A percentile compares a stretch with the other conserved stretches of the same genome.
These are phyloP conservation scores for Metaphire vulgaris DNA, from an alignment of 1,140 invertebrate genomes.

Conservation along the genomic window DNA sequence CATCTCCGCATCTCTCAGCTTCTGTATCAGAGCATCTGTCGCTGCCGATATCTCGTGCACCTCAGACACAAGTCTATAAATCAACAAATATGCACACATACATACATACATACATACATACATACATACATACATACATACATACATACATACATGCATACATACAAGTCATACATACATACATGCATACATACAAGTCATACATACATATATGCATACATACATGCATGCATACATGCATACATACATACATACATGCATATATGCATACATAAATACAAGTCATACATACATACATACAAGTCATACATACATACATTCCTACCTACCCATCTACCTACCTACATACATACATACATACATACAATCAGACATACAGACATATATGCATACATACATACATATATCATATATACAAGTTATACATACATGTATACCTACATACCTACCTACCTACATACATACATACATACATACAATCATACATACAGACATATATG, in stretches of 20 bases:
- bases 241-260: background rate
- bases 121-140: background rate
- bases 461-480: too few relatives aligned
- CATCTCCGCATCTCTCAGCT: conserved; percentile 46
- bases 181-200: background rate
- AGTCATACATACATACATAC: too few relatives aligned
- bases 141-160: background rate
- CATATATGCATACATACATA: too few relatives aligned
- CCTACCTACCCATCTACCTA: too few relatives aligned
- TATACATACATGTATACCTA: too few relatives aligned
- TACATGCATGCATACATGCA: background rate
- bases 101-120: background rate
- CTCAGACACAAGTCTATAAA: conserved; percentile 46
- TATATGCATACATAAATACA: background rate
- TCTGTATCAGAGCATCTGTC: conserved; percentile 45
- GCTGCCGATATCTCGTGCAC: conserved; percentile 49
- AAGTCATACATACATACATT: too few relatives aligned
- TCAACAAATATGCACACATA: background rate
- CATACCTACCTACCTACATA: too few relatives aligned
- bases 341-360: too few relatives aligned
- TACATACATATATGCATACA: background rate
- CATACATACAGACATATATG: conserved; percentile 1
- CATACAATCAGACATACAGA: background rate
- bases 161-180: background rate
- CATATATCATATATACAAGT: too few relatives aligned